Conservation (phyloP, 2,797 vertebrate genomes). For the Sebastes alutus region DNA sequence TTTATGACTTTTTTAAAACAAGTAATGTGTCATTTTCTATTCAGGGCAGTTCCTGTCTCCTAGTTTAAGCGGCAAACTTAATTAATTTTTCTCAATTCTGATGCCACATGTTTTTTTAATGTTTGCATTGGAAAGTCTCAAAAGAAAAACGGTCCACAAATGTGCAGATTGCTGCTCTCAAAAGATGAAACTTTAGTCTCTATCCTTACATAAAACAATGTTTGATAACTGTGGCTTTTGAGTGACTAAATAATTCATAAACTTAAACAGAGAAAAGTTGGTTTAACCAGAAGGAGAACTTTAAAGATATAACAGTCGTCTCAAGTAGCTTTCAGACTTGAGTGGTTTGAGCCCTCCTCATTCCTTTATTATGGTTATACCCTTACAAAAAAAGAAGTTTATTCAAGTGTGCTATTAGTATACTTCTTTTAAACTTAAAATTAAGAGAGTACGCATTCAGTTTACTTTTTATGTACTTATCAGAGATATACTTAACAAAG, state of each 20-base stretch:
- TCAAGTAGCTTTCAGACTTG: background rate
- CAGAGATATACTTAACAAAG: too few relatives aligned
- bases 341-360: background rate
- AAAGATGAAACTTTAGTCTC: slow-evolving; percentile 4
- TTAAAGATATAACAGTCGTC: background rate
- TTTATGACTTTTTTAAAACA: background rate
- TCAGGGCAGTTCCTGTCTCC: background rate
- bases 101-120: background rate
- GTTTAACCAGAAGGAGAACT: slow-evolving; percentile 7
- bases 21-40: background rate
- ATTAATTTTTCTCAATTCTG: background rate
- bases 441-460: too few relatives aligned
- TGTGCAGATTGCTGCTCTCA: background rate
- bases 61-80: background rate
- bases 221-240: slow-evolving; percentile 30
- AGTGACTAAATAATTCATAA: slow-evolving; percentile 28
- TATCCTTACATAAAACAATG: slow-evolving; percentile 9
- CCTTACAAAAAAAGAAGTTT: too few relatives aligned
- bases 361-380: slow-evolving; percentile 14
- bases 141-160: background rate
- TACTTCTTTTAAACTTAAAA: too few relatives aligned
- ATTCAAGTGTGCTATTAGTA: too few relatives aligned
- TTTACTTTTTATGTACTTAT: too few relatives aligned
- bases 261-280: slow-evolving; percentile 9
- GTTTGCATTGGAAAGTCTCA: background rate